phyloP scores from a whole-genome alignment of 2,113 vertebrate species.

The Ceyx melanurus region DNA sequence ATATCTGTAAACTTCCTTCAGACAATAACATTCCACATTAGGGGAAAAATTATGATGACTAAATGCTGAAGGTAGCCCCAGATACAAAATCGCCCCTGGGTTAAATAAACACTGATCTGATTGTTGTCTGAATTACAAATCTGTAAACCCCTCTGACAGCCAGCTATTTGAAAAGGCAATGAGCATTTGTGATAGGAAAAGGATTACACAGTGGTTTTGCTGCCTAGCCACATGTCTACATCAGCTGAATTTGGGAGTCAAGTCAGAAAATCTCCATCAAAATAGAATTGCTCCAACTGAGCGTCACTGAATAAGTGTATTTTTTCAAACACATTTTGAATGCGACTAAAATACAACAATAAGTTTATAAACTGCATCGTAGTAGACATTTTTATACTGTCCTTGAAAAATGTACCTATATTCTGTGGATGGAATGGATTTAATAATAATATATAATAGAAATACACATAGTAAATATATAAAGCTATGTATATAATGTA shows the following conservation, averaged over 20 bases:
- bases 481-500: constrained; percentile 33
- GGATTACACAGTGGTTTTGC: constrained; percentile 3
- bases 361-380: constrained; percentile 49
- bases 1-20: background rate
- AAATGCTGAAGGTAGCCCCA: background rate
- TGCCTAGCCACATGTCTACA: background rate
- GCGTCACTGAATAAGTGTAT: background rate
- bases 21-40: constrained; percentile 1
- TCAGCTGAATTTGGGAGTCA: constrained; percentile 33
- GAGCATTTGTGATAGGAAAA: constrained; percentile 10
- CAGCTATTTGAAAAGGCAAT: constrained; percentile 33
- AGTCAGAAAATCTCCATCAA: constrained; percentile 49
- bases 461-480: constrained; percentile 46
- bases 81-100: background rate
- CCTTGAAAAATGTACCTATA: constrained; percentile 57
- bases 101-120: constrained; percentile 39
- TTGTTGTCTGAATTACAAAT: constrained; percentile 49
- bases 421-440: constrained; percentile 36
- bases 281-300: constrained; percentile 45
- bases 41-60: background rate
- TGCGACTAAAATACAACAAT: constrained; percentile 46
- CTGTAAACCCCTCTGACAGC: constrained; percentile 32
- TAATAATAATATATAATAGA: constrained; percentile 48
- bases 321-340: constrained; percentile 47
- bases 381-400: constrained; percentile 65